A percentile compares a stretch with the other conserved stretches of the same genome.
phyloP scores from a whole-genome alignment of 2,113 vertebrate genomes.

The Tylochromis polylepis region DNA sequence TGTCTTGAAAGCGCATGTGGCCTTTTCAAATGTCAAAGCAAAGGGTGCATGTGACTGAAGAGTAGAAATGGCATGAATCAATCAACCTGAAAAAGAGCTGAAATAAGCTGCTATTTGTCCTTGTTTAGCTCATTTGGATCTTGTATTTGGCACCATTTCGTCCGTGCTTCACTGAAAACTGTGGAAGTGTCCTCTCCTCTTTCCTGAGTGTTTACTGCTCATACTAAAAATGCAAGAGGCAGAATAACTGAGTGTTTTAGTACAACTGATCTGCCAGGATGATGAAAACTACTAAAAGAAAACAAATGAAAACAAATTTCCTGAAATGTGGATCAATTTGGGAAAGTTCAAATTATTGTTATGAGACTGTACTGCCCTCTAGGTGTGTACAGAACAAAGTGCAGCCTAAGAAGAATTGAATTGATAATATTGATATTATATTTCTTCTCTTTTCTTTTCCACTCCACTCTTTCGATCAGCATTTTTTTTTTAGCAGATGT shows the following conservation, averaged over 20 bases:
- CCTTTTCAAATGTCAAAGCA: conserved; percentile 27
- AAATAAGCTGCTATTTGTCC: neutral
- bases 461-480: neutral
- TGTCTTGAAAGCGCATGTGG: neutral
- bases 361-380: conserved; percentile 26
- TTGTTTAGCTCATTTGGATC: neutral
- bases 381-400: neutral
- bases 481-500: neutral
- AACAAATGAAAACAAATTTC: neutral
- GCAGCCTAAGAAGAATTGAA: neutral
- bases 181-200: neutral
- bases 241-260: neutral
- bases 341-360: neutral
- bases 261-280: neutral
- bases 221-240: neutral
- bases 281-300: neutral
- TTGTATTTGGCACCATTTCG: neutral
- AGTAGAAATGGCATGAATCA: neutral
- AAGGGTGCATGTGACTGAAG: neutral
- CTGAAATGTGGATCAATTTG: neutral
- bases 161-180: neutral
- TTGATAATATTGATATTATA: neutral
- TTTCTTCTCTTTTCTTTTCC: neutral
- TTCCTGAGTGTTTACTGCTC: neutral
- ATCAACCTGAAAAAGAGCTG: neutral